Evolutionary conservation across 1,140 invertebrate species (phyloP).

Genomic region (Lepidurus packardi): DNA sequence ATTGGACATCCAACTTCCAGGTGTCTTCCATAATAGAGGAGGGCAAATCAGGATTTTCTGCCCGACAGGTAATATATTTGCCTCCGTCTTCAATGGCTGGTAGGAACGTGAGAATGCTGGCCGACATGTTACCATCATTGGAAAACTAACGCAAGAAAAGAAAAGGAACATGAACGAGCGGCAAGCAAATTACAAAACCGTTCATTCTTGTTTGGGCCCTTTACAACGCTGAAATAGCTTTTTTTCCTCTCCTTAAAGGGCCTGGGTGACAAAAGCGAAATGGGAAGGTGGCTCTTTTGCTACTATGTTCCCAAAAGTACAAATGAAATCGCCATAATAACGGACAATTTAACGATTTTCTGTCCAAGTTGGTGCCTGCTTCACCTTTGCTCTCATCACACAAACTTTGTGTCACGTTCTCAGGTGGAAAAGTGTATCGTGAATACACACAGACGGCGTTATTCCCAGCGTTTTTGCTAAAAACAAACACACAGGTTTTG

Average conservation of each 20-base stretch:
- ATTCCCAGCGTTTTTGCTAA: not conserved
- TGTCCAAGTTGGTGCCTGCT: not conserved
- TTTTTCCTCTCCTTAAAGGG: no score
- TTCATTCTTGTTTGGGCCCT: not conserved
- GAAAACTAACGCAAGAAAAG: constrained; percentile 54
- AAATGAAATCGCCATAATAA: not conserved
- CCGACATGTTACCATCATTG: constrained; percentile 74
- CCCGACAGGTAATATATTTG: constrained; percentile 71
- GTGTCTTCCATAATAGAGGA: constrained; percentile 72
- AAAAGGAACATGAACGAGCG: constrained; percentile 5
- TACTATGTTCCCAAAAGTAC: no score
- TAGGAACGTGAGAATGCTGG: constrained; percentile 70
- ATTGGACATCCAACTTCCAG: constrained; percentile 55
- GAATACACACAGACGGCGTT: no score
- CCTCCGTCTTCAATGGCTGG: constrained; percentile 78
- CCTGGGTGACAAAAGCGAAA: no score
- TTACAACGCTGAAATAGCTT: not conserved
- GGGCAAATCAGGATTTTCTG: constrained; percentile 63
- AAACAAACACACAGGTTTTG: no score
- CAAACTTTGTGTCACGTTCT: not conserved
- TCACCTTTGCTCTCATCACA: not conserved
- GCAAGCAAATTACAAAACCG: not conserved
- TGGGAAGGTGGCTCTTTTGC: no score
- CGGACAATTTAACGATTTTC: not conserved
- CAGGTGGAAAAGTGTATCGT: no score